Conservation (phyloP, 2,113 vertebrate genomes). For the Zapornia atra region DNA sequence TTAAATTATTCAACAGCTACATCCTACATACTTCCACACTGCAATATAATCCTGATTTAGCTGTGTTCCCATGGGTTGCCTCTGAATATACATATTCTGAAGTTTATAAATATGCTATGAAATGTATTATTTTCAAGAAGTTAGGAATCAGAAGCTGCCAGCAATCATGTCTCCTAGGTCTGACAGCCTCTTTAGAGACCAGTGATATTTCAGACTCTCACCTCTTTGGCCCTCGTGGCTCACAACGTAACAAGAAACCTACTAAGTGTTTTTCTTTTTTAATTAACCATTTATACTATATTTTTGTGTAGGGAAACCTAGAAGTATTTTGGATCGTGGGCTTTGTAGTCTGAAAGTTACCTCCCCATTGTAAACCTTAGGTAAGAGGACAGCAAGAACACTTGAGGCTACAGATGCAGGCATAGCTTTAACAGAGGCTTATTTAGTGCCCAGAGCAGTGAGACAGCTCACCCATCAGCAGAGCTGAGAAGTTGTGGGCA, state of each 20-base stretch:
- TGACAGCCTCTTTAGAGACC: not conserved
- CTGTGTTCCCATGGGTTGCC: not conserved
- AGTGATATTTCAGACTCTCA: not conserved
- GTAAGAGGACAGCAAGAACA: not conserved
- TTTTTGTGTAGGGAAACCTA: not conserved
- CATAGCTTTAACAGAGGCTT: not conserved
- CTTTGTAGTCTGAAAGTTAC: rapidly evolving
- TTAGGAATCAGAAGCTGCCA: not conserved
- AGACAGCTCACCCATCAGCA: not conserved
- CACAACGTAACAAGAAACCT: not conserved
- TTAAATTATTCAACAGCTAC: slow-evolving; percentile 28
- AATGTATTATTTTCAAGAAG: not conserved
- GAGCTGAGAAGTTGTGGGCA: not conserved
- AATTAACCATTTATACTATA: not conserved
- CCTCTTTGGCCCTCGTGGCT: rapidly evolving
- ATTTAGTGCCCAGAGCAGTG: not conserved
- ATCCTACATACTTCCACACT: not conserved
- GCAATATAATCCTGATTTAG: not conserved
- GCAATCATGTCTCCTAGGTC: not conserved
- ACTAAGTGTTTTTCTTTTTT: not conserved
- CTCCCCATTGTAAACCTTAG: not conserved
- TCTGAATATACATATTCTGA: not conserved
- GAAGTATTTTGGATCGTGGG: not conserved
- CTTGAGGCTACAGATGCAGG: not conserved
- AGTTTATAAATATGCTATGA: not conserved